Conservation (phyloP, 2,888 invertebrate genomes). For the Adelphocoris suturalis region DNA sequence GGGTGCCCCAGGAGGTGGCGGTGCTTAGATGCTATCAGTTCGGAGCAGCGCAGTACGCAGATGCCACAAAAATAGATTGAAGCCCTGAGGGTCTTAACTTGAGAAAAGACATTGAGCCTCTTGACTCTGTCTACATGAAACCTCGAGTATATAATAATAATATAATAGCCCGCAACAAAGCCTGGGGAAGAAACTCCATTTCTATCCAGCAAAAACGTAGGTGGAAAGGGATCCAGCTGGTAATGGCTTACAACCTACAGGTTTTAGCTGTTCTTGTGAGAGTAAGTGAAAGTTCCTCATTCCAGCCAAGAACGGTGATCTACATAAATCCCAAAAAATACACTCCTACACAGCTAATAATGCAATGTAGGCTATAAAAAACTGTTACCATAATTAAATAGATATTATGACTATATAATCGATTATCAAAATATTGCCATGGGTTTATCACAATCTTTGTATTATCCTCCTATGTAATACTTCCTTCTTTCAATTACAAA, state of each 20-base stretch:
- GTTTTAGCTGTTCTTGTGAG: neutral
- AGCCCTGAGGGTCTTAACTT: neutral
- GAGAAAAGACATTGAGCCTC: neutral
- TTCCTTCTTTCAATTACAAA: too few species aligned
- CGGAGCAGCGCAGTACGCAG: neutral
- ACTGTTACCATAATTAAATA: too few species aligned
- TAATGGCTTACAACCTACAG: neutral
- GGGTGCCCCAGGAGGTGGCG: neutral
- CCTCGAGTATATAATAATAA: slow-evolving; percentile 17
- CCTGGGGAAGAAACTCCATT: neutral
- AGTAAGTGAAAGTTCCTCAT: neutral
- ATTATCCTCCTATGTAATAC: too few species aligned
- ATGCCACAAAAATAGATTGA: slow-evolving; percentile 16
- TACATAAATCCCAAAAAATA: neutral
- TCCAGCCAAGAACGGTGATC: neutral
- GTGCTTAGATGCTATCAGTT: neutral
- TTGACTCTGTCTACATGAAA: neutral
- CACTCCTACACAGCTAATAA: too few species aligned
- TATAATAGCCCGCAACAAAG: neutral
- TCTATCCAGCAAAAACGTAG: slow-evolving; percentile 16
- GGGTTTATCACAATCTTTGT: too few species aligned
- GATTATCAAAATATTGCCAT: too few species aligned
- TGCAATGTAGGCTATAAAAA: too few species aligned
- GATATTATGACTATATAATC: too few species aligned
- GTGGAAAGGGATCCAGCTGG: neutral